Conservation (phyloP, 1,140 invertebrate genomes). For the Apocrypta bakeri region DNA sequence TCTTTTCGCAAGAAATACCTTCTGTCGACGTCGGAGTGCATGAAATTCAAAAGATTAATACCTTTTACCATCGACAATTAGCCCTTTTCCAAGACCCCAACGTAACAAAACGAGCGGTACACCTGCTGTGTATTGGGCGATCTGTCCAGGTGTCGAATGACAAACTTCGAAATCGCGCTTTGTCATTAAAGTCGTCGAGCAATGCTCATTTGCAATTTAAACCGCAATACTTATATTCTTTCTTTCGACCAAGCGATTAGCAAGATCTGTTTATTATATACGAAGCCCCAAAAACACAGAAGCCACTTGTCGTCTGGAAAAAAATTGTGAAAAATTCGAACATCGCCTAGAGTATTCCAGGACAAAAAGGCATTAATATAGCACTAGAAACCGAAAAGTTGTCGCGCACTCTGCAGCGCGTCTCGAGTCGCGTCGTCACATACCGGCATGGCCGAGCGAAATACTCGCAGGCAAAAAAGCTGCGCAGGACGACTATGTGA, state of each 20-base stretch:
- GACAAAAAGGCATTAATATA: conserved; percentile 29
- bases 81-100: no score
- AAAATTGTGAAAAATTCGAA: conserved; percentile 17
- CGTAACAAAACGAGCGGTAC: background rate
- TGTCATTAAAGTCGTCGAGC: conserved; percentile 35
- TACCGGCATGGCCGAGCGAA: conserved; percentile 28
- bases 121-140: conserved; percentile 26
- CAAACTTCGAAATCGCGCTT: conserved; percentile 43
- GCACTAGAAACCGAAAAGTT: conserved; percentile 40
- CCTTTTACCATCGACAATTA: no score
- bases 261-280: no score
- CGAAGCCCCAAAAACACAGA: no score
- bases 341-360: background rate
- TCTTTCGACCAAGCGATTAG: background rate
- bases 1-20: background rate
- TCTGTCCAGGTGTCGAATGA: conserved; percentile 44
- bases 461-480: conserved; percentile 35
- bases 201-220: conserved; percentile 25
- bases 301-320: background rate
- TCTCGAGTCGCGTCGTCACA: conserved; percentile 23
- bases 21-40: background rate
- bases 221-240: background rate
- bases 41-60: no score
- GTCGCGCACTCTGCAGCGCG: conserved; percentile 19
- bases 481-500: conserved; percentile 27